Evolutionary conservation across 2,797 vertebrate species (phyloP).

Genomic region (Pteronotus mesoamericanus): DNA sequence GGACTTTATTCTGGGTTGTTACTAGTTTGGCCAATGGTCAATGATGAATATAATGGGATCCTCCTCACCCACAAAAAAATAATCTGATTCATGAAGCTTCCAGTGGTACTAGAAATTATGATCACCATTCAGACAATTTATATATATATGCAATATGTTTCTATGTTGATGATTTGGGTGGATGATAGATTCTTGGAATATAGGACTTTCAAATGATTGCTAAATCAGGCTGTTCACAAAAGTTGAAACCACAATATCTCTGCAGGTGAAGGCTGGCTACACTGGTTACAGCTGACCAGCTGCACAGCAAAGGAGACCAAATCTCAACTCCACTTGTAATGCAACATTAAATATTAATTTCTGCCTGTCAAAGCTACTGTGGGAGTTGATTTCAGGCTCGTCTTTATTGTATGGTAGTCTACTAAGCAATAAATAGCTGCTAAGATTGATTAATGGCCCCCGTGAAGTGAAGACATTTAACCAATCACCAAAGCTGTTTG

Average conservation of each 20-base stretch:
- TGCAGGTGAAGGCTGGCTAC: not conserved
- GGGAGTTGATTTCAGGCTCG: constrained; percentile 60
- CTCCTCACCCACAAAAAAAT: not conserved
- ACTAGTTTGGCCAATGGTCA: not conserved
- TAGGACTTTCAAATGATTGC: not conserved
- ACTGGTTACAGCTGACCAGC: not conserved
- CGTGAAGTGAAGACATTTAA: constrained; percentile 70
- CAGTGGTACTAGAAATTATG: not conserved
- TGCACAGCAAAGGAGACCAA: not conserved
- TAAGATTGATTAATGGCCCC: constrained; percentile 68
- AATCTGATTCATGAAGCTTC: not conserved
- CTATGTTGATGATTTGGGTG: not conserved
- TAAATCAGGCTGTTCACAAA: not conserved
- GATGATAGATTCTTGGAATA: not conserved
- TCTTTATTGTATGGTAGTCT: constrained; percentile 57
- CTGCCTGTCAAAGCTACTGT: constrained; percentile 51
- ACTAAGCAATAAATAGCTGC: constrained; percentile 71
- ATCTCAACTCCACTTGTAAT: constrained; percentile 34
- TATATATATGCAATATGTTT: not conserved
- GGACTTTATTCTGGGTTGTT: not conserved
- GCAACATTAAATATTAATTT: constrained; percentile 67
- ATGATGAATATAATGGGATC: not conserved
- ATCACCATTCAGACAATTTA: not conserved
- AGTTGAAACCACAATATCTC: not conserved
- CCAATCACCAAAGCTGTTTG: constrained; percentile 69